Conservation (phyloP, 2,888 invertebrate species). For the Cantharis rufa region DNA sequence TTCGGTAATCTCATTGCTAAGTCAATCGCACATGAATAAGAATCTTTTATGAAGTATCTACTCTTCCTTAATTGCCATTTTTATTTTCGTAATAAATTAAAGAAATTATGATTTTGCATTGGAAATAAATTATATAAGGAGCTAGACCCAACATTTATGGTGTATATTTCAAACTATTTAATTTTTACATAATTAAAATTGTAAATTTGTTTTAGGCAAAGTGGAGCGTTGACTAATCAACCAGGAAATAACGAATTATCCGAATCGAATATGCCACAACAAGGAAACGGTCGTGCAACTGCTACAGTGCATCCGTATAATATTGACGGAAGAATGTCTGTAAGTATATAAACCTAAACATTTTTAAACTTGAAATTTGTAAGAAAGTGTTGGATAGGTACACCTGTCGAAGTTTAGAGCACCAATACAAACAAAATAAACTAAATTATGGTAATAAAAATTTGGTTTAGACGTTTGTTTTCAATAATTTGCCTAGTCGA, state of each 20-base stretch:
- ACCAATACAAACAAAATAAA: too few relatives aligned
- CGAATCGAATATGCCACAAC: conserved; percentile 48
- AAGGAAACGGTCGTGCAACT: conserved; percentile 47
- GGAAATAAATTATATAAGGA: not conserved
- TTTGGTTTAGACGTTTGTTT: too few relatives aligned
- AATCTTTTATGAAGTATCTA: too few relatives aligned
- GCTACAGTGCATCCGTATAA: conserved; percentile 52
- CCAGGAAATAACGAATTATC: conserved; percentile 44
- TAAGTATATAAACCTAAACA: conserved; percentile 34
- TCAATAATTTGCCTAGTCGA: too few relatives aligned
- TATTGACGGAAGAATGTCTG: conserved; percentile 49
- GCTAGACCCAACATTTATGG: not conserved
- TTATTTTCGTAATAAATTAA: not conserved
- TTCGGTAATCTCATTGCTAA: too few relatives aligned
- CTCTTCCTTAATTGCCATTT: not conserved
- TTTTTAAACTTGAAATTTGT: not conserved
- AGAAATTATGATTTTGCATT: not conserved
- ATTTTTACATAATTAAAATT: not conserved
- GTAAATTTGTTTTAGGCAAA: conserved; percentile 46
- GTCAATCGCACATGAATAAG: too few relatives aligned
- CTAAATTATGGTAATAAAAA: too few relatives aligned
- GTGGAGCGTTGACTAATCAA: conserved; percentile 46
- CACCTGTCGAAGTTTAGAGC: too few relatives aligned
- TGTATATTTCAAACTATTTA: not conserved
- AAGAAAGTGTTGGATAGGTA: not conserved